These are phyloP conservation scores for Tretioscincus oriximinensis DNA, from an alignment of 2,113 vertebrate species.

Conservation along the genomic window DNA sequence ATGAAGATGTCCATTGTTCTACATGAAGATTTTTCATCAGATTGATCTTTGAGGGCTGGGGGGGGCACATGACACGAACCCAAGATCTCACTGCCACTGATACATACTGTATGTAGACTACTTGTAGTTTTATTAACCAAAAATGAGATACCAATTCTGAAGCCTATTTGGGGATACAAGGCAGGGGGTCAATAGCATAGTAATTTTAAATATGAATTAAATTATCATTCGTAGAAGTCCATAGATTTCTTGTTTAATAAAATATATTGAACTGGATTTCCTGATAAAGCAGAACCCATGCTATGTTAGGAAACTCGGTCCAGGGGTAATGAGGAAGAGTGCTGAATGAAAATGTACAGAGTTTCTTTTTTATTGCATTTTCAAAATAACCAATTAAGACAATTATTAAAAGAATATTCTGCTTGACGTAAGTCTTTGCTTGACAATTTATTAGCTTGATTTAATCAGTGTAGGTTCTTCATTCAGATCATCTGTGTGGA, in stretches of 20 bases:
- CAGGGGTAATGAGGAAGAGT: conserved; percentile 6
- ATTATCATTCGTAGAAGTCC: not conserved
- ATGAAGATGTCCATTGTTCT: too few relatives aligned
- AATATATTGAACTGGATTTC: conserved; percentile 15
- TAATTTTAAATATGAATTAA: conserved; percentile 11
- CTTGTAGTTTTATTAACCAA: not conserved
- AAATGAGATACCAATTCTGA: not conserved
- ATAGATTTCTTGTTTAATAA: conserved; percentile 9
- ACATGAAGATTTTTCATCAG: too few relatives aligned
- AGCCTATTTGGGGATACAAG: not conserved
- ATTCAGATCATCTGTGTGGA: not conserved
- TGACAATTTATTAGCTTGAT: conserved; percentile 19
- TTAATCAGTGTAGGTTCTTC: conserved; percentile 7
- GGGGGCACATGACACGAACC: too few relatives aligned
- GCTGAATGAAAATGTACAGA: not conserved
- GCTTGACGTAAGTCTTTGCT: conserved; percentile 18
- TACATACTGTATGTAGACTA: too few relatives aligned
- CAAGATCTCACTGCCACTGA: too few relatives aligned
- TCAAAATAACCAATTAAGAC: conserved; percentile 22
- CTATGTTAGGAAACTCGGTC: conserved; percentile 14
- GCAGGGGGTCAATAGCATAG: not conserved
- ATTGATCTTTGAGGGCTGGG: too few relatives aligned
- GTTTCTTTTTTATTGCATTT: conserved; percentile 20
- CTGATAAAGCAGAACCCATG: conserved; percentile 10
- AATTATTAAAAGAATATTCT: conserved; percentile 23